These are phyloP conservation scores for Acestrorhynchus altus DNA, from an alignment of 2,797 vertebrate species.

Conservation along the genomic window DNA sequence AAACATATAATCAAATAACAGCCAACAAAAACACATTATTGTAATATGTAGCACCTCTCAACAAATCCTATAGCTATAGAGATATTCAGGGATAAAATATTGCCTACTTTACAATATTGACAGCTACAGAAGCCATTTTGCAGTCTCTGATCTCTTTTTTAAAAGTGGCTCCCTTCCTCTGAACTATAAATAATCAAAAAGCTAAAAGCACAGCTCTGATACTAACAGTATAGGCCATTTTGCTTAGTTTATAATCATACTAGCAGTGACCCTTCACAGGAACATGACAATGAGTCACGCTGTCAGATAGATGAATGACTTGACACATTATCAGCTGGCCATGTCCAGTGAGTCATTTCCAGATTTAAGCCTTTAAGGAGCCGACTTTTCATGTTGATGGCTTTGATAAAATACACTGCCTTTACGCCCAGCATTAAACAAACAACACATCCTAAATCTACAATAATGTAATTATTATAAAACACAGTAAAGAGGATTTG, in stretches of 20 bases:
- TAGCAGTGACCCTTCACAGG: conserved; percentile 13
- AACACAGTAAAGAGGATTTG: not conserved
- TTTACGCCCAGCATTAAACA: not conserved
- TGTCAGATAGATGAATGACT: not conserved
- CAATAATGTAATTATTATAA: not conserved
- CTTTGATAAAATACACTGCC: not conserved
- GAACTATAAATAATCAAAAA: conserved; percentile 7
- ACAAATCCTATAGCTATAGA: too few relatives aligned
- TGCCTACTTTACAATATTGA: not conserved
- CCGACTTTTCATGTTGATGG: not conserved
- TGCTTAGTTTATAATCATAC: not conserved
- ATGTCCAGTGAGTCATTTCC: not conserved
- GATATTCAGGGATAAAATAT: too few relatives aligned
- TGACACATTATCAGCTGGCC: not conserved
- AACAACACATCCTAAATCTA: not conserved
- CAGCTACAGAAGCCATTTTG: not conserved
- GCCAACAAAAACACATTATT: too few relatives aligned
- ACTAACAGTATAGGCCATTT: not conserved
- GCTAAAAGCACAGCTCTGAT: conserved; percentile 7
- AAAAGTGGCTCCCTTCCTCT: not conserved
- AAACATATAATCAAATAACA: too few relatives aligned
- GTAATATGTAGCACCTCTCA: too few relatives aligned
- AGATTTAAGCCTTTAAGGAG: not conserved
- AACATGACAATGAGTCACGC: conserved; percentile 14
- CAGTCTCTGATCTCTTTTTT: not conserved